A percentile compares a stretch with the other conserved stretches of the same genome.
Conservation (phyloP, 2,888 invertebrate genomes). For the Leptopterna dolabrata region DNA sequence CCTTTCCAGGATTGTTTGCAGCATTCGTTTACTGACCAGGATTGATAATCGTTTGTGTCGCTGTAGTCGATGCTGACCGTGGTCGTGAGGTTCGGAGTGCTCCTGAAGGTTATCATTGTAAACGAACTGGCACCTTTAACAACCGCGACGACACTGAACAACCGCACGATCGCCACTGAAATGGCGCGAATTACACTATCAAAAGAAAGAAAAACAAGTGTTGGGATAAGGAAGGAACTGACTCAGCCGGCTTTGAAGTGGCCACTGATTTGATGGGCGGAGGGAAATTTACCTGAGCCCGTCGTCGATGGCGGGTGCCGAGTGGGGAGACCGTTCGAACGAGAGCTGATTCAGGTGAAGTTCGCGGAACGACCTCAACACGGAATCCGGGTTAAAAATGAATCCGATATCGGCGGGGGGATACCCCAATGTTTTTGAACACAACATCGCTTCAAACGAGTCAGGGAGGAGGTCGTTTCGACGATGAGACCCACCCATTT, state of each 20-base stretch:
- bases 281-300: not conserved
- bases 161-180: not conserved
- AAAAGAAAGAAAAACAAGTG: not conserved
- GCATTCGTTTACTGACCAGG: not conserved
- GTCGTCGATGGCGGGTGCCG: not conserved
- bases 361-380: slow-evolving; percentile 17
- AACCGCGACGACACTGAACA: not conserved
- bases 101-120: slow-evolving; percentile 37
- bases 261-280: slow-evolving; percentile 1
- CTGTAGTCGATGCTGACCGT: slow-evolving; percentile 27
- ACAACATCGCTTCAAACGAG: not conserved
- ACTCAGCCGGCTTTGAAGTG: not conserved
- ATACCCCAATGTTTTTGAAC: not conserved
- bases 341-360: not conserved
- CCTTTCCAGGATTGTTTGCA: too few species aligned
- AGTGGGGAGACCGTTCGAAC: not conserved
- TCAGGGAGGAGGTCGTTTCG: too few species aligned
- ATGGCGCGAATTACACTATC: not conserved
- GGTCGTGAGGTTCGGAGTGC: slow-evolving; percentile 27
- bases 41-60: not conserved
- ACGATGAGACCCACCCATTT: too few species aligned
- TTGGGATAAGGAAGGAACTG: not conserved
- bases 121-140: not conserved
- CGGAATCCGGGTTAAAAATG: not conserved
- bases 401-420: not conserved